Evolutionary conservation across 2,888 invertebrate genomes (phyloP), one percentile per base, ranked within the genome.

Genomic region (Eupithecia insigniata): DNA sequence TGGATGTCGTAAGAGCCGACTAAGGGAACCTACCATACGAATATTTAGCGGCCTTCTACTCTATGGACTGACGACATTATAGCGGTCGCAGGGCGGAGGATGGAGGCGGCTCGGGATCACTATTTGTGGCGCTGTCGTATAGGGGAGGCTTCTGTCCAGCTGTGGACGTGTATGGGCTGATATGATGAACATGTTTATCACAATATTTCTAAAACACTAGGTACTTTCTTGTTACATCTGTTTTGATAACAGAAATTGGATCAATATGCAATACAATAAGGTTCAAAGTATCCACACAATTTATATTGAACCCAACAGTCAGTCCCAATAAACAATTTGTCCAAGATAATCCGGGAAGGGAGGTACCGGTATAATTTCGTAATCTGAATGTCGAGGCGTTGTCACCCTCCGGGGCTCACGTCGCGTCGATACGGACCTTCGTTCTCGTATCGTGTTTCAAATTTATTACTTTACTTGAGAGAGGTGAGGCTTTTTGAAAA

Each of bases 381-480:
- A 74, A 74, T 74, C 71, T 66, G 69, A 74, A 71, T 71, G 71
- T 71, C 71, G 66, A 65, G 62, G 71, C 66, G 70, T 71, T 66
- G 70, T 43, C 67, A 28, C 73, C 66, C 61, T 46, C 30, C 55
- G 30, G n/a, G 30, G 8, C 34, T 62, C 34, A 16, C 34, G 61
- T n/a, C 64, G 36, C 74, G 71, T 71, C 66, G 70, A 75, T 66
- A 2, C 18, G 60, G 30, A 60, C 60, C 60, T 67, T 55, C 64
- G 32, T 71, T 68, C 75, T 67, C 71, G 67, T 51, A 76, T 72
- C 72, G 70, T 65, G 68, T 77, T 78, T 67, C 67, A 77, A 78
- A 78, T 79, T 78, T 79, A 76, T 75, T 78, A 78, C 76, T 68
- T 66, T 67, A 64, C 71, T 67, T 76, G 66, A 67, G 58, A 14